phyloP scores from a whole-genome alignment of 1,140 invertebrate genomes.

The Theocolax elegans region DNA sequence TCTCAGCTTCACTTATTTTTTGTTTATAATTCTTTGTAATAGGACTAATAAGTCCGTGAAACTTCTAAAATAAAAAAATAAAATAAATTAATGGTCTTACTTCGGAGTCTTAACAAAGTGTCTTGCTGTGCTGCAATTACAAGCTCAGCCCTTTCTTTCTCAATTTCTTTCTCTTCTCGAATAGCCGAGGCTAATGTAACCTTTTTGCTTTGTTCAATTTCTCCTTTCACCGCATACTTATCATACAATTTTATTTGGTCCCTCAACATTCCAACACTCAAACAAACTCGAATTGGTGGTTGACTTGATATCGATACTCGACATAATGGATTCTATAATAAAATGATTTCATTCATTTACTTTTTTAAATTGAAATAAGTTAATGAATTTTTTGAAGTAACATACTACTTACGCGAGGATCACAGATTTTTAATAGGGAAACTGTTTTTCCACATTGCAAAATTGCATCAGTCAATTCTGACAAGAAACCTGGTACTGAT shows the following conservation, averaged over 20 bases:
- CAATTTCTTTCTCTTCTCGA: slow-evolving; percentile 51
- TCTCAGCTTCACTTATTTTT: too few relatives aligned
- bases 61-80: too few relatives aligned
- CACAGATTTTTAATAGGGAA: slow-evolving; percentile 71
- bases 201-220: slow-evolving; percentile 50
- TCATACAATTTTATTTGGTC: slow-evolving; percentile 67
- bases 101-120: slow-evolving; percentile 52
- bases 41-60: too few relatives aligned
- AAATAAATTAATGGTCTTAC: slow-evolving; percentile 42
- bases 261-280: slow-evolving; percentile 67
- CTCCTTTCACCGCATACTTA: slow-evolving; percentile 60
- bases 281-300: slow-evolving; percentile 69
- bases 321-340: slow-evolving; percentile 69
- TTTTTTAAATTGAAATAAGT: slow-evolving; percentile 32
- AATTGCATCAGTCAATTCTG: slow-evolving; percentile 68
- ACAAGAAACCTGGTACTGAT: slow-evolving; percentile 70
- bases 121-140: slow-evolving; percentile 55
- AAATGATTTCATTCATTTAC: slow-evolving; percentile 1
- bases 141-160: slow-evolving; percentile 52
- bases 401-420: slow-evolving; percentile 65
- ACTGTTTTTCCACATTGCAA: slow-evolving; percentile 73
- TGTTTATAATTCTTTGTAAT: too few relatives aligned
- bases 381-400: slow-evolving; percentile 8
- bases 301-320: slow-evolving; percentile 67
- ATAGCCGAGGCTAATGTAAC: slow-evolving; percentile 56